These are phyloP conservation scores for Drosophila subobscura DNA, from an alignment of 1,140 invertebrate species.

Conservation along the genomic window DNA sequence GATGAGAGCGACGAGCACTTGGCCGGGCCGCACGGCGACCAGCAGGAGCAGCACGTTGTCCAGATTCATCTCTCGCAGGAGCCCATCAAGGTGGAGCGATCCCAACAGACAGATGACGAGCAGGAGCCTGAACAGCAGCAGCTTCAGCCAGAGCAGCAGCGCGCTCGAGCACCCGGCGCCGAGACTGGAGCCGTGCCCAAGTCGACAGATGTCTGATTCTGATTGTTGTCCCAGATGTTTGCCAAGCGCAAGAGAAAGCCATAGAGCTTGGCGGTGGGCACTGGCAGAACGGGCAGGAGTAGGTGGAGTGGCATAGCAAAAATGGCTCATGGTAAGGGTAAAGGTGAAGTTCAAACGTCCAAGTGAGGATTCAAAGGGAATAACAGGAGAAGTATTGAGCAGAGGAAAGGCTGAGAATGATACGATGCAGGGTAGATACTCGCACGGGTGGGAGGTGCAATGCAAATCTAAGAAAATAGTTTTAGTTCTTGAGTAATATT, in stretches of 20 bases:
- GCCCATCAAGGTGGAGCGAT: conserved; percentile 13
- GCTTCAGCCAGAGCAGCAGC: background rate
- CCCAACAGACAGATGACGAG: background rate
- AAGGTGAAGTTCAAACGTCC: no score
- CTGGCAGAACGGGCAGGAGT: background rate
- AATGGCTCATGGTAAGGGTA: no score
- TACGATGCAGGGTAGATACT: no score
- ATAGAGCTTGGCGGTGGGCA: background rate
- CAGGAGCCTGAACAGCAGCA: conserved; percentile 2
- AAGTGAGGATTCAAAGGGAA: no score
- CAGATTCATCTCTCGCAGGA: conserved; percentile 55
- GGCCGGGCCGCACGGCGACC: conserved; percentile 4
- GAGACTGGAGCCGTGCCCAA: conserved; percentile 61
- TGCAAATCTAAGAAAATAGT: background rate
- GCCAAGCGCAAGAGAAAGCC: conserved; percentile 65
- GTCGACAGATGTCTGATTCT: conserved; percentile 67
- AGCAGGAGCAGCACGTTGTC: conserved; percentile 54
- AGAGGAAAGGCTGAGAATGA: no score
- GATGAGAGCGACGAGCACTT: conserved; percentile 45
- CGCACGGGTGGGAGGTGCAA: no score
- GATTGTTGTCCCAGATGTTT: conserved; percentile 77
- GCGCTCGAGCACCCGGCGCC: conserved; percentile 3
- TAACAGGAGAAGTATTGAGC: no score
- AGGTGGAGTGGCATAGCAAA: no score
- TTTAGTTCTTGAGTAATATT: conserved; percentile 12